phyloP scores from a whole-genome alignment of 2,113 vertebrate genomes.

The Nanorana parkeri region DNA sequence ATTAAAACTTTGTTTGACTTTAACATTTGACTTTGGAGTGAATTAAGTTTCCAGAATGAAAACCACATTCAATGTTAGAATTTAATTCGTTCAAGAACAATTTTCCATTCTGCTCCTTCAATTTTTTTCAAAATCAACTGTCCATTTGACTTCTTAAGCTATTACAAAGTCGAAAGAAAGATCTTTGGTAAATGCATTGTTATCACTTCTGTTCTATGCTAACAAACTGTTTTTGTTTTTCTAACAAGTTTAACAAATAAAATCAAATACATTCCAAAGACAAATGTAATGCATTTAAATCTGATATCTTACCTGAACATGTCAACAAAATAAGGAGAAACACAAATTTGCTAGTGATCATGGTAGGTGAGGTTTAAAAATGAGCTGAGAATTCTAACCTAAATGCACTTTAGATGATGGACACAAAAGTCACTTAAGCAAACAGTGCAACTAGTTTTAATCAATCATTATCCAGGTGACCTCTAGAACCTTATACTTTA shows the following conservation, averaged over 20 bases:
- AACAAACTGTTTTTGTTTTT: too few species aligned
- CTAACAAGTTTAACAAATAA: background rate
- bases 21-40: too few species aligned
- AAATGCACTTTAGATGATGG: constrained; percentile 57
- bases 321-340: constrained; percentile 66
- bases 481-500: constrained; percentile 23
- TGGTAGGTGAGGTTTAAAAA: constrained; percentile 55
- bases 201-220: too few species aligned
- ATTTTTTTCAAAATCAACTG: too few species aligned
- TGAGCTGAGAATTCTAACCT: constrained; percentile 43
- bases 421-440: constrained; percentile 50
- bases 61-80: too few species aligned
- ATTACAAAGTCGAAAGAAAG: too few species aligned
- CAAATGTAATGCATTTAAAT: background rate
- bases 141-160: too few species aligned
- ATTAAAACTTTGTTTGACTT: too few species aligned
- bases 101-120: too few species aligned
- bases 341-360: constrained; percentile 49
- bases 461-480: constrained; percentile 70
- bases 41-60: too few species aligned
- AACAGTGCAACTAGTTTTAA: constrained; percentile 55
- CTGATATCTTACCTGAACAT: constrained; percentile 58
- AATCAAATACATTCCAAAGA: background rate
- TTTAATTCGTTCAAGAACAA: too few species aligned
- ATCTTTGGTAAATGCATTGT: too few species aligned